These are phyloP conservation scores for Hylaeus anthracinus DNA, from an alignment of 1,140 invertebrate genomes.

Conservation along the genomic window DNA sequence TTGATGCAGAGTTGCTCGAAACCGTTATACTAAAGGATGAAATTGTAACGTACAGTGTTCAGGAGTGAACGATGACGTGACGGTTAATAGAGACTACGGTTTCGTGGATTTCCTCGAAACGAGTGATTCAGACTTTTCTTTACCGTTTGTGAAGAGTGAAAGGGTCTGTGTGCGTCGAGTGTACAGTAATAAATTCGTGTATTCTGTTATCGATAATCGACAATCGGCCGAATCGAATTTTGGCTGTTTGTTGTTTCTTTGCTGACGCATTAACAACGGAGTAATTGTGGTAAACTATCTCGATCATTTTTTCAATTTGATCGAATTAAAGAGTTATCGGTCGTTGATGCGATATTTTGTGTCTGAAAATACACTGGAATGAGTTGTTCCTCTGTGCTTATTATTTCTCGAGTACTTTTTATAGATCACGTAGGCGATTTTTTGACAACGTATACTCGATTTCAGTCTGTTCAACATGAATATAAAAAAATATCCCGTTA, in stretches of 20 bases:
- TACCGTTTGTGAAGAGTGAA: not conserved
- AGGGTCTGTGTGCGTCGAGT: not conserved
- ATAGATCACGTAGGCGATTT: conserved; percentile 8
- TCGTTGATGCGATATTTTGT: not conserved
- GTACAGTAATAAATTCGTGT: not conserved
- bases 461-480: not conserved
- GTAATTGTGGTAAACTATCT: not conserved
- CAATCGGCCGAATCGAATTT: not conserved
- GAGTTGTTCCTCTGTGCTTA: not conserved
- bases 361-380: conserved; percentile 1
- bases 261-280: not conserved
- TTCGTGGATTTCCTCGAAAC: not conserved
- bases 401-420: no score
- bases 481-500: no score
- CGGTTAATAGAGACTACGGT: not conserved
- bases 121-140: not conserved
- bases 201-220: not conserved
- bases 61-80: conserved; percentile 1
- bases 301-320: not conserved
- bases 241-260: not conserved
- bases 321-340: not conserved
- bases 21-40: conserved; percentile 90
- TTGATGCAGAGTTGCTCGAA: conserved; percentile 99
- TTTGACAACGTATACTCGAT: not conserved
- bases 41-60: conserved; percentile 4